phyloP scores from a whole-genome alignment of 1,140 invertebrate genomes.

The Ooceraea biroi region DNA sequence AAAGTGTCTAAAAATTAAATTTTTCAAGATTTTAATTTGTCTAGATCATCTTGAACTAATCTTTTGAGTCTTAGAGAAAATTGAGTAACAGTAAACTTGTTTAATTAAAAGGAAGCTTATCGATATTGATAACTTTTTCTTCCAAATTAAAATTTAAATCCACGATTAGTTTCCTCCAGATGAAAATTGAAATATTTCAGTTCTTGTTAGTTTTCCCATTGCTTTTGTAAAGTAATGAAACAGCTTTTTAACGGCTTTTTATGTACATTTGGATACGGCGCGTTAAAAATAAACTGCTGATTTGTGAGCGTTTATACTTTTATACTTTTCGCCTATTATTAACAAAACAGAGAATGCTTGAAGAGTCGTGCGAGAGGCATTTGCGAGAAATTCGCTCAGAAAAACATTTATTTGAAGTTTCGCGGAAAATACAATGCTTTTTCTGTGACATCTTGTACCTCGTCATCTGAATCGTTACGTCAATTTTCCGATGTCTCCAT shows the following conservation, averaged over 20 bases:
- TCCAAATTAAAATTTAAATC: too few relatives aligned
- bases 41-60: background rate
- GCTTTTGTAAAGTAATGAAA: too few relatives aligned
- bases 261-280: too few relatives aligned
- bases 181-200: too few relatives aligned
- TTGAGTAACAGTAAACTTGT: background rate
- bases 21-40: background rate
- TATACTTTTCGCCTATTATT: too few relatives aligned
- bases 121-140: too few relatives aligned
- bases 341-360: background rate
- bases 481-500: slow-evolving; percentile 26
- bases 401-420: background rate
- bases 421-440: background rate
- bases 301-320: too few relatives aligned
- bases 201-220: too few relatives aligned
- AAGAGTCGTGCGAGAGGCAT: background rate
- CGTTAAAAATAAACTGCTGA: too few relatives aligned
- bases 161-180: too few relatives aligned
- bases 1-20: background rate
- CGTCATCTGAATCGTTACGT: slow-evolving; percentile 2
- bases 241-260: too few relatives aligned
- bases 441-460: background rate
- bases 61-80: slow-evolving; percentile 1
- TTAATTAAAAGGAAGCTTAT: background rate
- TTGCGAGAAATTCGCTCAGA: background rate